phyloP scores from a whole-genome alignment of 2,888 invertebrate genomes.

The Ramazzottius varieornatus region DNA sequence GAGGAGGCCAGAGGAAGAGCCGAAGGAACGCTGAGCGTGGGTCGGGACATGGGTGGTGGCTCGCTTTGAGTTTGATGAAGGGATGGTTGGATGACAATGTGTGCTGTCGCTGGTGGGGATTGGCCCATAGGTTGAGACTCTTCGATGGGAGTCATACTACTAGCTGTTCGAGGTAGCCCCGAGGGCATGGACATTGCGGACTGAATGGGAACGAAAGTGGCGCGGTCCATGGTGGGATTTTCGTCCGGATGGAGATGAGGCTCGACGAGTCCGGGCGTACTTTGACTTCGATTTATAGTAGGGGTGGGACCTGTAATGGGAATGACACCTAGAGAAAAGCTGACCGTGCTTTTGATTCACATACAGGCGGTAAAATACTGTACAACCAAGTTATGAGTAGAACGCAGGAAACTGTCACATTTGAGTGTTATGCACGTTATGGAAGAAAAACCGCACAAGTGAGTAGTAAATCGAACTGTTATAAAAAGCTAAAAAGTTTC shows the following conservation, averaged over 20 bases:
- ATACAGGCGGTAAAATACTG: too few species aligned
- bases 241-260: too few species aligned
- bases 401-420: too few species aligned
- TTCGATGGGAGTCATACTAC: slow-evolving; percentile 34
- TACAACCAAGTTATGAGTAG: too few species aligned
- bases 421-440: too few species aligned
- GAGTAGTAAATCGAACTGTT: too few species aligned
- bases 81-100: slow-evolving; percentile 8
- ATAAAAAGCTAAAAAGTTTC: too few species aligned
- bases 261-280: slow-evolving; percentile 81
- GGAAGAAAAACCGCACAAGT: too few species aligned
- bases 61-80: slow-evolving; percentile 7
- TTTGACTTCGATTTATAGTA: slow-evolving; percentile 64
- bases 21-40: slow-evolving; percentile 26
- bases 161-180: slow-evolving; percentile 8
- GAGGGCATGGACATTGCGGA: slow-evolving; percentile 7
- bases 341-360: too few species aligned
- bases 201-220: not conserved
- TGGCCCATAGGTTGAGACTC: slow-evolving; percentile 7
- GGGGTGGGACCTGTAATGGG: not conserved
- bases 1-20: slow-evolving; percentile 13
- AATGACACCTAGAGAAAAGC: too few species aligned
- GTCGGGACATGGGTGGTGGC: slow-evolving; percentile 28
- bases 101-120: slow-evolving; percentile 10
- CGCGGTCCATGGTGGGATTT: slow-evolving; percentile 22